Percentiles rank a stretch among this genome's conserved stretches.
These are phyloP conservation scores for Serrognathus titanus DNA, from an alignment of 2,888 invertebrate genomes.

Conservation along the genomic window DNA sequence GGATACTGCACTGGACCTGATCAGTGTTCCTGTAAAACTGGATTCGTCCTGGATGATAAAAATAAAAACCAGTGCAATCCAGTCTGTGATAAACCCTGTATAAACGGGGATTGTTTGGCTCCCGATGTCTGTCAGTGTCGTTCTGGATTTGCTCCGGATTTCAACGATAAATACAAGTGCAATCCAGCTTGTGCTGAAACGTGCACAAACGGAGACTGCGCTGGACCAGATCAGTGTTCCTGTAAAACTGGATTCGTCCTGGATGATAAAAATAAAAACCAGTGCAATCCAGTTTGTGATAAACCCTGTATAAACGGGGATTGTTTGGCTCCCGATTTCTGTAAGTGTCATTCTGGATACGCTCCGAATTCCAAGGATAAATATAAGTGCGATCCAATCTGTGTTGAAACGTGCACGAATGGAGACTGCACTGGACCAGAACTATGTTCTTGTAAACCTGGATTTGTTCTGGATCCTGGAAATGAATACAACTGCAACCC, in stretches of 20 bases:
- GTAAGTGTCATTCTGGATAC: constrained; percentile 16
- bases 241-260: constrained; percentile 17
- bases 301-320: constrained; percentile 18
- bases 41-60: constrained; percentile 9
- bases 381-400: constrained; percentile 19
- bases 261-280: constrained; percentile 2
- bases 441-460: constrained; percentile 17
- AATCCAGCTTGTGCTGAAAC: constrained; percentile 16
- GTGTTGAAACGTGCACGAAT: constrained; percentile 17
- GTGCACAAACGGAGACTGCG: constrained; percentile 48
- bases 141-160: constrained; percentile 1
- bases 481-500: constrained; percentile 21
- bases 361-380: background rate
- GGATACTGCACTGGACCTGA: constrained; percentile 23
- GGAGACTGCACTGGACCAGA: constrained; percentile 23
- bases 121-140: constrained; percentile 43
- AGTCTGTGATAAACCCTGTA: constrained; percentile 41
- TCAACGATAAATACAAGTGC: constrained; percentile 5
- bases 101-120: constrained; percentile 49
- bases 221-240: constrained; percentile 17
- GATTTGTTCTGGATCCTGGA: constrained; percentile 6
- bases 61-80: constrained; percentile 31
- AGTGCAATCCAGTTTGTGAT: constrained; percentile 19
- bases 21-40: constrained; percentile 17
- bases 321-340: constrained; percentile 23